Conservation (phyloP, 2,113 vertebrate species). For the Burhinus bistriatus region DNA sequence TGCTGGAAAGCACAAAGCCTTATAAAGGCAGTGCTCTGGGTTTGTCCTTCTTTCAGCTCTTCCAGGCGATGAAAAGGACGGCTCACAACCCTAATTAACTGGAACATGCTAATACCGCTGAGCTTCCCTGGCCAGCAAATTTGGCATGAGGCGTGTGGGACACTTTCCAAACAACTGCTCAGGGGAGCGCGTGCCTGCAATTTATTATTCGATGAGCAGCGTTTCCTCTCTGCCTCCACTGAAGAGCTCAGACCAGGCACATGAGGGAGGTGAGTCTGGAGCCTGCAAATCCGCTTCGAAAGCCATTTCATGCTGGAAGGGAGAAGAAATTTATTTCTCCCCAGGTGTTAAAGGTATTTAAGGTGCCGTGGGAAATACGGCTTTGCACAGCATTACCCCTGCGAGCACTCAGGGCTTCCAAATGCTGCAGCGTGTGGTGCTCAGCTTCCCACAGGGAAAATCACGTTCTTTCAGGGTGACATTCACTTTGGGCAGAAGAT, state of each 20-base stretch:
- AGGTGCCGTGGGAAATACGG: not conserved
- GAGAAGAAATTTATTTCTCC: not conserved
- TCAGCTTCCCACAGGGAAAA: not conserved
- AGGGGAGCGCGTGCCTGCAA: conserved; percentile 1
- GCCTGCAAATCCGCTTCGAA: conserved; percentile 17
- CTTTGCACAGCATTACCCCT: not conserved
- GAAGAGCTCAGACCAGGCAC: not conserved
- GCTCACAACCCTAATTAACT: conserved; percentile 55
- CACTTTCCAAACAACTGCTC: conserved; percentile 46
- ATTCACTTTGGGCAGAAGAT: not conserved
- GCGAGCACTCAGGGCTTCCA: not conserved
- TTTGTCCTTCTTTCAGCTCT: conserved; percentile 44
- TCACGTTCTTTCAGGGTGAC: not conserved
- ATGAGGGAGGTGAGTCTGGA: not conserved
- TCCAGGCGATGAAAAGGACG: conserved; percentile 40
- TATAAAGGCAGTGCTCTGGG: conserved; percentile 40
- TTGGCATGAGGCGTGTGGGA: conserved; percentile 12
- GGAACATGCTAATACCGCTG: conserved; percentile 51
- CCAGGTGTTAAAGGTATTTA: not conserved
- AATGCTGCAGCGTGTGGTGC: not conserved
- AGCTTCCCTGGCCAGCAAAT: conserved; percentile 46
- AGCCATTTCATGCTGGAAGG: not conserved
- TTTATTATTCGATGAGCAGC: not conserved
- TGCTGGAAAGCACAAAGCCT: conserved; percentile 32
- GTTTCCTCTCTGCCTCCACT: not conserved